Conservation (phyloP, 2,797 vertebrate genomes). For the Chelon labrosus region DNA sequence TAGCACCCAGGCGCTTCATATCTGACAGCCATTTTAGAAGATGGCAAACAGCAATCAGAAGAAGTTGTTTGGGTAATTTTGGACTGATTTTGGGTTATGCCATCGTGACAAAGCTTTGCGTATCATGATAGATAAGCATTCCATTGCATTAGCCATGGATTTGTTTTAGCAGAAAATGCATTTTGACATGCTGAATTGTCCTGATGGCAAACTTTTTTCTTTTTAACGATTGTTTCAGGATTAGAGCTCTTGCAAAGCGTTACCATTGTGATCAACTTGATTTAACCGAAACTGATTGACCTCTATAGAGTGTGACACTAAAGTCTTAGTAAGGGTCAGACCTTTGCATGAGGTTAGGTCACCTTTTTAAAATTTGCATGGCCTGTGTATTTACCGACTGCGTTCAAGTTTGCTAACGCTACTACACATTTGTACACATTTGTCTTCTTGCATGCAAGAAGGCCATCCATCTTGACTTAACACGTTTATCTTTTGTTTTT, state of each 20-base stretch:
- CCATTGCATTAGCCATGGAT: constrained; percentile 15
- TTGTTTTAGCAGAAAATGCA: constrained; percentile 31
- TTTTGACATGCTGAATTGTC: constrained; percentile 18
- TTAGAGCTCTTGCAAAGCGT: constrained; percentile 34
- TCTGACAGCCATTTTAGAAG: constrained; percentile 76
- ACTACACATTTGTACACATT: neutral
- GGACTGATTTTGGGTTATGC: constrained; percentile 17
- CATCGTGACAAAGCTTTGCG: constrained; percentile 26
- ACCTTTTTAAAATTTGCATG: constrained; percentile 26
- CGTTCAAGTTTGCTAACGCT: neutral
- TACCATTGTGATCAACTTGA: constrained; percentile 19
- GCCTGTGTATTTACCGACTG: neutral
- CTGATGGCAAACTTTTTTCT: constrained; percentile 3
- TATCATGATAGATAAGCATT: constrained; percentile 3
- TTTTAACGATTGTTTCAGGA: constrained; percentile 11
- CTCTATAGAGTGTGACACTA: constrained; percentile 15
- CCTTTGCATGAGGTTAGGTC: constrained; percentile 17
- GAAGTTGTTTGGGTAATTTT: constrained; percentile 34
- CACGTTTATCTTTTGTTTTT: neutral
- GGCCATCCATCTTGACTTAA: neutral
- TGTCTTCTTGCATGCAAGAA: neutral
- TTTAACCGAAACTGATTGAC: constrained; percentile 52
- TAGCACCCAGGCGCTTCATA: constrained; percentile 47
- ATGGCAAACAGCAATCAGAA: constrained; percentile 42
- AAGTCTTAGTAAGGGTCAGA: constrained; percentile 21